These are phyloP conservation scores for Anagyrus pseudococci DNA, from an alignment of 2,888 invertebrate species.

Conservation along the genomic window DNA sequence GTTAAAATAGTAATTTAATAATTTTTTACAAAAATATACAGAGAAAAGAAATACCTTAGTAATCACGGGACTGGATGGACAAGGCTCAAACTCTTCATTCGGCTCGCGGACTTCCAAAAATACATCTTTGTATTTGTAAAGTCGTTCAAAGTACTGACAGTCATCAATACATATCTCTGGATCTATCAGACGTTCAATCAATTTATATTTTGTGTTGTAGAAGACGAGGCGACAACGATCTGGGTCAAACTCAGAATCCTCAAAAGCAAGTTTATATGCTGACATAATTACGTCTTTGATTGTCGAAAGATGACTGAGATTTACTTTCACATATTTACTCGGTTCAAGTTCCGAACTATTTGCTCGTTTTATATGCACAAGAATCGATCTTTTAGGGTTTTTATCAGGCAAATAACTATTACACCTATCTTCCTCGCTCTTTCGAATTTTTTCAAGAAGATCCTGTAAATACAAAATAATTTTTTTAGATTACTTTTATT, in stretches of 20 bases:
- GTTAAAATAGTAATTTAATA: too few species aligned
- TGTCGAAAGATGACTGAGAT: too few species aligned
- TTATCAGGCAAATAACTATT: too few species aligned
- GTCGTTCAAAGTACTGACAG: neutral
- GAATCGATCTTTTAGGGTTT: too few species aligned
- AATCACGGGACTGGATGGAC: slow-evolving; percentile 14
- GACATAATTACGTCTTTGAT: too few species aligned
- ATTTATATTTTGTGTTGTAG: slow-evolving; percentile 70
- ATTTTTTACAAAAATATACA: too few species aligned
- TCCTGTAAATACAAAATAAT: slow-evolving; percentile 58
- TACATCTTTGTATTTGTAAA: slow-evolving; percentile 63
- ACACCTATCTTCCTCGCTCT: slow-evolving; percentile 70
- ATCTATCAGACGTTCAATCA: slow-evolving; percentile 73
- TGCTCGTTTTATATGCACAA: too few species aligned
- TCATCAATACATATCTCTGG: slow-evolving; percentile 54
- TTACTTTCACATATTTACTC: too few species aligned
- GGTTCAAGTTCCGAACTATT: too few species aligned
- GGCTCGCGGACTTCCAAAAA: slow-evolving; percentile 71
- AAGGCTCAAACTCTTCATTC: slow-evolving; percentile 69
- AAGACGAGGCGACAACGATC: slow-evolving; percentile 76
- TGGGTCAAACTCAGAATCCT: too few species aligned
- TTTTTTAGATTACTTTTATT: neutral
- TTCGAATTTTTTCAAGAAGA: slow-evolving; percentile 70
- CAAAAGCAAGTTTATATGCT: too few species aligned
- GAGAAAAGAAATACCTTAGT: slow-evolving; percentile 26